Percentiles rank a stretch among this genome's conserved stretches.
These are phyloP conservation scores for Cariama cristata DNA, from an alignment of 2,113 vertebrate species.

Conservation along the genomic window DNA sequence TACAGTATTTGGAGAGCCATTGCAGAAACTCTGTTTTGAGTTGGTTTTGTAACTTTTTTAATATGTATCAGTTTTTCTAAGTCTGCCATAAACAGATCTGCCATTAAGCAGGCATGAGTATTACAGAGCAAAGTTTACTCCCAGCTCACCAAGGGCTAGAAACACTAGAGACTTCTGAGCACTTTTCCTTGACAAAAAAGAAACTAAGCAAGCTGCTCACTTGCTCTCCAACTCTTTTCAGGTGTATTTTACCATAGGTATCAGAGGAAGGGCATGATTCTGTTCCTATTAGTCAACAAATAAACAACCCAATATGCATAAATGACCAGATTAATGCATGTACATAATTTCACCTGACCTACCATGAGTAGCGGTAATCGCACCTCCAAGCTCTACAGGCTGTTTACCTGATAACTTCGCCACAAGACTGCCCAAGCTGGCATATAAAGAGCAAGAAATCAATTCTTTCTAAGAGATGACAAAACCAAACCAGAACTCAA, in stretches of 20 bases:
- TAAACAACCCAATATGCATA: not conserved
- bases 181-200: not conserved
- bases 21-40: not conserved
- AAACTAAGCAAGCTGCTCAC: not conserved
- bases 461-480: not conserved
- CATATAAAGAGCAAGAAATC: fast-evolving
- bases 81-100: not conserved
- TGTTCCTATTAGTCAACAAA: not conserved
- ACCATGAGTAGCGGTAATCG: fast-evolving
- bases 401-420: not conserved
- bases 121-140: not conserved
- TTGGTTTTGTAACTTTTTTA: not conserved
- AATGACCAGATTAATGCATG: not conserved
- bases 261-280: not conserved
- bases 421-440: not conserved
- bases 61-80: not conserved
- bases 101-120: not conserved
- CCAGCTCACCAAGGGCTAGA: not conserved
- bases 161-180: not conserved
- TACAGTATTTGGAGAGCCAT: not conserved
- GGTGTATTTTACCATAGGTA: not conserved
- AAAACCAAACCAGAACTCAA: not conserved
- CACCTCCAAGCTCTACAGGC: not conserved
- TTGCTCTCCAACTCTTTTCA: not conserved
- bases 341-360: not conserved